Base-by-base conservation (phyloP, 2,113 vertebrate species). In the Aegithalos caudatus region DNA sequence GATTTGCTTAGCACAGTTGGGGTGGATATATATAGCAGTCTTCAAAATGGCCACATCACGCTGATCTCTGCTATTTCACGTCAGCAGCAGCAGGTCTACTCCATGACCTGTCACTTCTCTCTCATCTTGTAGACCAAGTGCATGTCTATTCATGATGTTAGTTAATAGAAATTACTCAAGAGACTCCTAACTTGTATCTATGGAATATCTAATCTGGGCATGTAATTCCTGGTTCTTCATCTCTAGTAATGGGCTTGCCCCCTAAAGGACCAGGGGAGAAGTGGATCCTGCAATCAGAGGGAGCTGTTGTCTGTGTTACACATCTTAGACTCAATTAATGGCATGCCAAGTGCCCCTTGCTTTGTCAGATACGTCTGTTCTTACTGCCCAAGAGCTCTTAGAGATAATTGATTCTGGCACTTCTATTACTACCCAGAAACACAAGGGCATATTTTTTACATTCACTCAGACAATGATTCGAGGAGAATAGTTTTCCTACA, bases 401-500 rank as follows among this genome's bases (percentile, higher is more conserved):
- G 24, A 53, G 48, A 69, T 95, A 96, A 96, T 83, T 88, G 95
- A 78, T 81, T 95, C 82, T 95, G 95, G 64, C 90, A 96, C 56
- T 94, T 86, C 93, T 81, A 88, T 95, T 95, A 90, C 92, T 67
- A 83, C n/a, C 76, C n/a, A 67, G 92, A 86, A 94, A 86, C 47
- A 86, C 44, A 78, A 67, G 61, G 93, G 56, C 90, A 81, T 90
- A 44, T 86, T 88, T 95, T 93, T 92, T 69, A 53, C 56, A 78
- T 81, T 83, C 14, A 1, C 45, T 78, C 76, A 81, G 76, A 37
- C 69, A 70, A 28, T 11, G 22, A 61, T 53, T 92, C 16, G 28
- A 67, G 67, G 11, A 92, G 64, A 81, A 69, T 0, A 1, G n/a
- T 86, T 93, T 94, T 96, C 60, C 76, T 86, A 29, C 56, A 57